Conservation (phyloP, 2,888 invertebrate genomes). For the Thereva unica region DNA sequence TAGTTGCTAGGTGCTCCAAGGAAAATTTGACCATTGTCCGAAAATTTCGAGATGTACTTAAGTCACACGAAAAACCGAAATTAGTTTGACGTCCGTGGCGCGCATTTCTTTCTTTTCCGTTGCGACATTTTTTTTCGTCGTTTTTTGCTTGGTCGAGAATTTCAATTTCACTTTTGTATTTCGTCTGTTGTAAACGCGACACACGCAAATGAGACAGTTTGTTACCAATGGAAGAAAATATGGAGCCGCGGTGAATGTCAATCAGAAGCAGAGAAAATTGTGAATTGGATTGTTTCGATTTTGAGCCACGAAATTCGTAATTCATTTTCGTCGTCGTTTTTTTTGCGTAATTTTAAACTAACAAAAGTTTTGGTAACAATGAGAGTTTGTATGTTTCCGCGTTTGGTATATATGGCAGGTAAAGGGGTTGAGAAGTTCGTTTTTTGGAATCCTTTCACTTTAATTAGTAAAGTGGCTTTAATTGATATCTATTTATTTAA, state of each 20-base stretch:
- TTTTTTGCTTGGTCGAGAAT: neutral
- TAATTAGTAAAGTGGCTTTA: too few species aligned
- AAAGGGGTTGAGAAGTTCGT: too few species aligned
- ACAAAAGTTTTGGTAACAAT: too few species aligned
- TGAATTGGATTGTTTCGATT: neutral
- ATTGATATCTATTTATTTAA: too few species aligned
- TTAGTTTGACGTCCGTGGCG: neutral
- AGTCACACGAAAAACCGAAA: neutral
- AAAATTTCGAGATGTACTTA: neutral
- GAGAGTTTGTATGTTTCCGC: too few species aligned
- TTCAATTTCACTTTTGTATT: slow-evolving; percentile 4
- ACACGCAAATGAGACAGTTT: neutral
- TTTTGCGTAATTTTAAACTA: neutral
- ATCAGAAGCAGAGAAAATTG: slow-evolving; percentile 2
- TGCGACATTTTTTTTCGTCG: neutral
- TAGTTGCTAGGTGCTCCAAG: too few species aligned
- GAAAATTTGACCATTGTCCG: neutral
- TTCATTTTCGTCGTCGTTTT: neutral
- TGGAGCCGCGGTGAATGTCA: neutral
- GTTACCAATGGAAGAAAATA: neutral
- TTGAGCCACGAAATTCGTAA: slow-evolving; percentile 1
- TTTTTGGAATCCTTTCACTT: too few species aligned
- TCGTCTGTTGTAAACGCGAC: neutral
- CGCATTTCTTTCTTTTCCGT: neutral
- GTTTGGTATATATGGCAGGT: too few species aligned